Base-by-base conservation (phyloP, 2,888 invertebrate species). In the Maniola hyperantus region DNA sequence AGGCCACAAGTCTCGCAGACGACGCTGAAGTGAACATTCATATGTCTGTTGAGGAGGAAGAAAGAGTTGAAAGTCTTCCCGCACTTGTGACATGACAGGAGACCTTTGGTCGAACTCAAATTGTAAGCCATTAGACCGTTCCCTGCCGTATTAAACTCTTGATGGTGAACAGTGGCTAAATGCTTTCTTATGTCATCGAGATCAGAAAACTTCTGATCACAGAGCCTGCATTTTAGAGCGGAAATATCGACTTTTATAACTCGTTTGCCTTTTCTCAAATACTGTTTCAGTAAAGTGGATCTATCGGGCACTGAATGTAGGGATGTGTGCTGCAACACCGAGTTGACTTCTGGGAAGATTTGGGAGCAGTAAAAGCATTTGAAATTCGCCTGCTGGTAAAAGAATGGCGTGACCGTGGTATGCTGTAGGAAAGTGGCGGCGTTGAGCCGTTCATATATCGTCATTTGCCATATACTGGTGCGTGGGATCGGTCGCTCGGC, bases 401-500 rank as follows among this genome's bases (percentile, higher is more conserved):
- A 87, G 73, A 92, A 92, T 0, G 91, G 91, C 70, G 83, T 87
- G 71, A 89, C 79, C 1, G 88, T 88, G 0, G 91, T 90, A 73
- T 71, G 77, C 71, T 91, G 88, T 36, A 92, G 73, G 73, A 91
- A 89, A 0, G 87, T 87, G 0, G 91, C 91, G 8, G 91, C 91
- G 72, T 91, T 91, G 72, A 89, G 84, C 58, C 91, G 76, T 74
- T 91, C 91, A 36, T 87, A 85, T 76, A 86, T 81, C 1, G 91
- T 91, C 91, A 91, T 89, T 85, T 91, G 90, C 91, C 91, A 92
- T 53, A 89, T 77, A 76, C 90, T 91, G 46, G 89, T 88, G 66
- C 84, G 77, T 50, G 88, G 82, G 1, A 85, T 83, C n/a, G 78
- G 75, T 64, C 76, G 82, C 64, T 79, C 80, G 70, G 71, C 74